phyloP scores from a whole-genome alignment of 2,113 vertebrate species.

The Buteo buteo region DNA sequence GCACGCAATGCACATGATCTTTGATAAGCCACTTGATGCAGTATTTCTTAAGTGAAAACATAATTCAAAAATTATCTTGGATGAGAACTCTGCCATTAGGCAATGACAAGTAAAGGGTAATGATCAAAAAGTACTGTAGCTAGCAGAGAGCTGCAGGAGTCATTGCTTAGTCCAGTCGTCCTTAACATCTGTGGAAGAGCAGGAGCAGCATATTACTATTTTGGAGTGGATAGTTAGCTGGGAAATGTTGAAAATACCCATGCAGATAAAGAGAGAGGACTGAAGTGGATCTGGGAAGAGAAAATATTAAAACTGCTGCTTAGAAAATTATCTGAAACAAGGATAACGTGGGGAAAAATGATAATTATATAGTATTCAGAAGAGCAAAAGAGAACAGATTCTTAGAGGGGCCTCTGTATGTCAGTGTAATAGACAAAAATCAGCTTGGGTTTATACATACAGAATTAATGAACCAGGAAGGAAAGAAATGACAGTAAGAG shows the following conservation, averaged over 20 bases:
- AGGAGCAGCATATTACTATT: not conserved
- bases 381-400: not conserved
- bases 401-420: not conserved
- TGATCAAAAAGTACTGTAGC: not conserved
- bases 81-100: not conserved
- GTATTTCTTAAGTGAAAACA: not conserved
- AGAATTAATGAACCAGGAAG: not conserved
- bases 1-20: not conserved
- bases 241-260: not conserved
- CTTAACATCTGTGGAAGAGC: constrained; percentile 4
- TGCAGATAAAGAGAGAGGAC: not conserved
- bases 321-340: constrained; percentile 17
- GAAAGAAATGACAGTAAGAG: not conserved
- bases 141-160: not conserved
- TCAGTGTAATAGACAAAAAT: not conserved
- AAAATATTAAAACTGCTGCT: constrained; percentile 1
- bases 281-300: not conserved
- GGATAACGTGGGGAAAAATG: not conserved
- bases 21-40: not conserved
- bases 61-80: not conserved
- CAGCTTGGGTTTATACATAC: not conserved
- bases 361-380: not conserved
- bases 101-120: not conserved
- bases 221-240: not conserved
- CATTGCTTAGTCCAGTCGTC: not conserved